A percentile compares a stretch with the other conserved stretches of the same genome.
Conservation (phyloP, 2,113 vertebrate genomes). For the Chinchilla lanigera region DNA sequence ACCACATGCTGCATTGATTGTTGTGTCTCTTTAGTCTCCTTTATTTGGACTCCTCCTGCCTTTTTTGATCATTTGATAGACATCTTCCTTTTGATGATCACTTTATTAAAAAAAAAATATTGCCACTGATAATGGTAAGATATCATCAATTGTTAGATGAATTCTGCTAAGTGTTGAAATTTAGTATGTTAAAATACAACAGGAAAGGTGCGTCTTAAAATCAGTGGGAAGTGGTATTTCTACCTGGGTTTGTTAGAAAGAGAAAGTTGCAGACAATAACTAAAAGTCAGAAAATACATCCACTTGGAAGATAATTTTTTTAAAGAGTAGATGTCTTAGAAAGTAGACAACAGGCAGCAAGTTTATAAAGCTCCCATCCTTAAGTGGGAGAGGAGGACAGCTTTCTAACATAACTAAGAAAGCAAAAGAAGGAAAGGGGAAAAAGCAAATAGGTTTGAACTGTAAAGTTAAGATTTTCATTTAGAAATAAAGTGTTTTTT, state of each 20-base stretch:
- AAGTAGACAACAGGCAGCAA: constrained; percentile 52
- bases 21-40: constrained; percentile 34
- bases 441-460: constrained; percentile 9
- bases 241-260: neutral
- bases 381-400: neutral
- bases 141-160: neutral
- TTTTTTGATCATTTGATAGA: constrained; percentile 43
- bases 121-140: constrained; percentile 30
- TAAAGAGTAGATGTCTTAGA: neutral
- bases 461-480: neutral
- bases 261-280: constrained; percentile 40
- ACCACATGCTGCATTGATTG: neutral
- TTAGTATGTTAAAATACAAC: constrained; percentile 44
- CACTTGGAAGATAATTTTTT: neutral
- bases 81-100: constrained; percentile 42
- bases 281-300: constrained; percentile 52
- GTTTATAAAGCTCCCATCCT: constrained; percentile 9
- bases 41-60: neutral
- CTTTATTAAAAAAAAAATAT: neutral
- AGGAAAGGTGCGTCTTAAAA: neutral
- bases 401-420: constrained; percentile 42
- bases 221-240: neutral
- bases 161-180: constrained; percentile 32
- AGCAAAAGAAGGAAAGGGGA: neutral
- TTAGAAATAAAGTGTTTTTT: constrained; percentile 26